Base-by-base conservation (phyloP, 1,140 invertebrate genomes). In the Drosophila takahashii region DNA sequence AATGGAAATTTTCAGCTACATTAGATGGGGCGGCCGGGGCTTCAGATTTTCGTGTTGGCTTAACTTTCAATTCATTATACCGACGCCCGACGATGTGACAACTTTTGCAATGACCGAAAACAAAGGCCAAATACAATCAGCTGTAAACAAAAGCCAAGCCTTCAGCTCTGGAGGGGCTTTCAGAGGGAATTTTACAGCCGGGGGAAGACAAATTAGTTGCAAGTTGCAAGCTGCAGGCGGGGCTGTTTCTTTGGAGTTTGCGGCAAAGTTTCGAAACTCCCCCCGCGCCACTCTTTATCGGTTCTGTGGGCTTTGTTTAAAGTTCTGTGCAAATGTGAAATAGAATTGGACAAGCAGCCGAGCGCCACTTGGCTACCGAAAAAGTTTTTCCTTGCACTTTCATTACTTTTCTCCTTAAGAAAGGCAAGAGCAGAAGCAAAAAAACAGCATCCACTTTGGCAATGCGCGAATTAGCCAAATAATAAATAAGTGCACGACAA, bases 401-500 rank as follows among this genome's bases (percentile, higher is more conserved):
- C 37, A 58, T 36, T 48, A 57, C 48, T 16, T 53, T 45, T 42
- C 27, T 32, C 47, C 47, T 16, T 32, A 45, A 45, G 42, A 22
- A 22, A 45, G 6, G n/a, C n/a, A 16, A 16, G 44, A 67, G 71
- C 48, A 67, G 32, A 26, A 47, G 22, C 22, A 13, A 70, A 37
- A 51, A 59, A 27, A 48, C 2, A 11, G 36, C 29, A 74, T 58
- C 70, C 80, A 79, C 80, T 83, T 77, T 83, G 84, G 77, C 84
- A 89, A 73, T 67, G 84, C 84, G 84, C 84, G 84, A 87, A 87
- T 87, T 87, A 87, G 84, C 84, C 84, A 87, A 89, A 87, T 87
- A 87, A 87, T 87, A 87, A 87, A 87, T 89, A 87, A 89, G 83
- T 87, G 84, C 80, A 80, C 45, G 79, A 87, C 85, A 78, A 87